phyloP scores from a whole-genome alignment of 2,888 invertebrate species.

The Agrochola macilenta region DNA sequence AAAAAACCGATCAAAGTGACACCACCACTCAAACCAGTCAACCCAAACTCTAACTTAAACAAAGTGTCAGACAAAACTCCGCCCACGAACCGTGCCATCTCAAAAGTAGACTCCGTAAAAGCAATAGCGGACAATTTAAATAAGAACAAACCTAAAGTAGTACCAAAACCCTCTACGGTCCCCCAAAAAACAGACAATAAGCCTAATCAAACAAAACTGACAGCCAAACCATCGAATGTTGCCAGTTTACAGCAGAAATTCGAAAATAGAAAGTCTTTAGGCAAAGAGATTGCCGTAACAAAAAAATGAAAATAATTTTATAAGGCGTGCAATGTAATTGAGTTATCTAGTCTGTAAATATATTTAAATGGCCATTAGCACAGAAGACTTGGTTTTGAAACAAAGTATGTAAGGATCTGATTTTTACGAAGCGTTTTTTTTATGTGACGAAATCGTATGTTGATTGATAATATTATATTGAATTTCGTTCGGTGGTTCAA shows the following conservation, averaged over 20 bases:
- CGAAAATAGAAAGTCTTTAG: constrained; percentile 91
- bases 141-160: constrained; percentile 87
- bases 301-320: constrained; percentile 68
- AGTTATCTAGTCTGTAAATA: constrained; percentile 70
- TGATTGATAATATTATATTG: constrained; percentile 29
- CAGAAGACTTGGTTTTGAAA: constrained; percentile 58
- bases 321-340: constrained; percentile 61
- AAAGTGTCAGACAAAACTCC: constrained; percentile 79
- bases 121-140: constrained; percentile 87
- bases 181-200: constrained; percentile 80
- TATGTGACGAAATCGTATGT: constrained; percentile 37
- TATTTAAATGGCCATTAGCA: constrained; percentile 67
- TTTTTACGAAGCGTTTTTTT: constrained; percentile 54
- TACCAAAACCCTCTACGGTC: constrained; percentile 83
- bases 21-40: constrained; percentile 79
- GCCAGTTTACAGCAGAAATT: constrained; percentile 95
- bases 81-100: constrained; percentile 77
- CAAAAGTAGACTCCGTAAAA: constrained; percentile 86
- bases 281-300: constrained; percentile 82
- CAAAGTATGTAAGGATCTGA: constrained; percentile 68
- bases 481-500: constrained; percentile 44
- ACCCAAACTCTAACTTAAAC: constrained; percentile 75
- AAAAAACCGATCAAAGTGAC: constrained; percentile 81
- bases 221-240: constrained; percentile 92
- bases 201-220: constrained; percentile 85